Evolutionary conservation across 2,888 invertebrate genomes (phyloP).

Genomic region (Tenthredo amoena): DNA sequence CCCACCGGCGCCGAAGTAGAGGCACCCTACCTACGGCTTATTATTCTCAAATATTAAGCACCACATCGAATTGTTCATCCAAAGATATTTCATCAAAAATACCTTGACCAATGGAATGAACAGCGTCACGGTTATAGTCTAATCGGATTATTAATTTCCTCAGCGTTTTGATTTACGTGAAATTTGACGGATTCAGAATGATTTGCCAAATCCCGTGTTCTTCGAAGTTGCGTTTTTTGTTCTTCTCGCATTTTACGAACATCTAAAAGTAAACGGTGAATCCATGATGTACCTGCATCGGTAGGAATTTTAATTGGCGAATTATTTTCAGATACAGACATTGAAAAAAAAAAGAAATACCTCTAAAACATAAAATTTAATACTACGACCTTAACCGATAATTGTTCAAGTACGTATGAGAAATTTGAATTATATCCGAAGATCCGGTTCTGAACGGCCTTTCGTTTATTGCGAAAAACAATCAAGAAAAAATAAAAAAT

Average conservation of each 20-base stretch:
- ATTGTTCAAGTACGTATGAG: conserved; percentile 7
- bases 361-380: background rate
- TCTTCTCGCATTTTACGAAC: background rate
- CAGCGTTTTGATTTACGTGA: background rate
- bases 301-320: background rate
- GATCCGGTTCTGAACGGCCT: conserved; percentile 29
- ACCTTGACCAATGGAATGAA: background rate
- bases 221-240: background rate
- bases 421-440: background rate
- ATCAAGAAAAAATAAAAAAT: background rate
- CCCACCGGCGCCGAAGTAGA: background rate
- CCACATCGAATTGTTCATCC: background rate
- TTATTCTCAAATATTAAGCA: conserved; percentile 8
- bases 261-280: background rate
- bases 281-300: background rate
- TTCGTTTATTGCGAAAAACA: conserved; percentile 20
- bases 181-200: background rate
- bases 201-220: background rate
- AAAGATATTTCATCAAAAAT: background rate
- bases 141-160: background rate
- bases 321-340: background rate
- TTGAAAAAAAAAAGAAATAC: background rate
- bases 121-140: background rate
- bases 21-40: background rate
- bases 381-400: conserved; percentile 25